Percentiles rank a stretch among this genome's conserved stretches.
These are phyloP conservation scores for Tachysurus vachellii DNA, from an alignment of 2,113 vertebrate genomes.

Conservation along the genomic window DNA sequence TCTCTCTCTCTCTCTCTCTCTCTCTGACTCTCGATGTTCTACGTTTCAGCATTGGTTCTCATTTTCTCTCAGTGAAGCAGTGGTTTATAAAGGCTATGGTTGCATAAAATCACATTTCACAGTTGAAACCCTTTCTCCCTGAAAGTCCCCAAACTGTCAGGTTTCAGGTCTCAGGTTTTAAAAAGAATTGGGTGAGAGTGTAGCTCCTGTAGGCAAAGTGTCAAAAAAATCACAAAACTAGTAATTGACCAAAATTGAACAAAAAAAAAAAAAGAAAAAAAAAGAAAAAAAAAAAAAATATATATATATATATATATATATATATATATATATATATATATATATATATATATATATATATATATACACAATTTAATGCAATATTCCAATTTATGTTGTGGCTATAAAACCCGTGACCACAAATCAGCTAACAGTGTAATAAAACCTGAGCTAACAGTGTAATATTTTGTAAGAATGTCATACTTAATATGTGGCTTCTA, in stretches of 20 bases:
- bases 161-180: conserved; percentile 1
- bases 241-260: background rate
- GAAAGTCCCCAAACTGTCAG: background rate
- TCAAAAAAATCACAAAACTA: conserved; percentile 2
- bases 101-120: conserved; percentile 48
- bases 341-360: too few species aligned
- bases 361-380: too few species aligned
- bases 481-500: background rate
- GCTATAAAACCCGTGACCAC: background rate
- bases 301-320: too few species aligned
- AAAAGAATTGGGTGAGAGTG: background rate
- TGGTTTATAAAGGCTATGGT: conserved; percentile 36
- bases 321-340: too few species aligned
- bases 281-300: too few species aligned
- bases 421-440: background rate
- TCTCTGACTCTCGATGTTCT: background rate
- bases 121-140: conserved; percentile 18
- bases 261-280: background rate
- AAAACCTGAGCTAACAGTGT: background rate
- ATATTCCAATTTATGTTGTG: background rate
- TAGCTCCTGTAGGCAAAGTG: background rate
- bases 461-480: background rate
- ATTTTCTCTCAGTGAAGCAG: conserved; percentile 22
- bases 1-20: conserved; percentile 21
- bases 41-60: background rate